phyloP scores from a whole-genome alignment of 1,140 invertebrate genomes.

The Goniozus legneri region DNA sequence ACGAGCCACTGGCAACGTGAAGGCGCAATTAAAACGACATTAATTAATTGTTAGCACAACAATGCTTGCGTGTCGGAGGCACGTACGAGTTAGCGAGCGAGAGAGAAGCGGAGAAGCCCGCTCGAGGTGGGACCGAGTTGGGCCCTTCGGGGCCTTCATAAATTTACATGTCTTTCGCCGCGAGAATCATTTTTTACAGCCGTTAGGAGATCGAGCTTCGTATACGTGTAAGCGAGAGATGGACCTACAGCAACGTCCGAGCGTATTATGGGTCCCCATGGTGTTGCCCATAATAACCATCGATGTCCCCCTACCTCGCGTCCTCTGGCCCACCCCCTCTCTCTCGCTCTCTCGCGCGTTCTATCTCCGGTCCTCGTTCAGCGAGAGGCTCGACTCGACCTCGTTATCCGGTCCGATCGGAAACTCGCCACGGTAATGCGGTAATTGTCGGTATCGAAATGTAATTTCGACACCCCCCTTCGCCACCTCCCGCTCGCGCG shows the following conservation, averaged over 20 bases:
- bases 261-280: constrained; percentile 43
- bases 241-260: constrained; percentile 1
- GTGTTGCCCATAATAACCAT: constrained; percentile 51
- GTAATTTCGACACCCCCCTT: constrained; percentile 6
- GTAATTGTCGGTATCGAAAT: not conserved
- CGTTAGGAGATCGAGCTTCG: constrained; percentile 36
- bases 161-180: constrained; percentile 53
- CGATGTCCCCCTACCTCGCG: constrained; percentile 37
- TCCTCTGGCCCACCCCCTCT: too few relatives aligned
- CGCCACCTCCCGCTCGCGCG: too few relatives aligned
- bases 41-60: constrained; percentile 50
- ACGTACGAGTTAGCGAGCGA: constrained; percentile 10
- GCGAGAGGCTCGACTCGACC: constrained; percentile 25
- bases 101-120: constrained; percentile 18
- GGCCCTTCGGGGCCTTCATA: constrained; percentile 43
- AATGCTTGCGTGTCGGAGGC: constrained; percentile 31
- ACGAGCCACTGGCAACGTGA: not conserved
- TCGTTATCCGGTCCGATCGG: constrained; percentile 22
- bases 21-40: constrained; percentile 43
- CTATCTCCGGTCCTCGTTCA: too few relatives aligned
- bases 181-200: constrained; percentile 51
- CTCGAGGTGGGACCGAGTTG: constrained; percentile 22
- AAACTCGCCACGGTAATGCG: not conserved
- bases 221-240: too few relatives aligned
- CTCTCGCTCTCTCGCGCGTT: too few relatives aligned